Base-by-base conservation (phyloP, 1,140 invertebrate species). In the Pseudomyrmex gracilis region DNA sequence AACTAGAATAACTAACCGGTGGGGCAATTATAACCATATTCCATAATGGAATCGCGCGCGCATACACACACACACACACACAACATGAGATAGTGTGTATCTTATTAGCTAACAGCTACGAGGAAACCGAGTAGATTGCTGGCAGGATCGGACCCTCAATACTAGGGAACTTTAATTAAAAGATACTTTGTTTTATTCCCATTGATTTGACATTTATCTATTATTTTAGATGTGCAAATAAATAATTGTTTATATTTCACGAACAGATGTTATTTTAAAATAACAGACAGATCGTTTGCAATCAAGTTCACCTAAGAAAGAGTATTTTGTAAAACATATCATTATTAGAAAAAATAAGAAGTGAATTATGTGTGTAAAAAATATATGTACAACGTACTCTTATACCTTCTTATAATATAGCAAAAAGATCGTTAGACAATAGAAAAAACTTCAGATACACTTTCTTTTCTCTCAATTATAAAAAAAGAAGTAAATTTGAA, bases 41-140 rank as follows among this genome's bases (percentile, higher is more conserved):
- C 76, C 60, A 60, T 80, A 87, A 89, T 45, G 45, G 73, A 68
- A 64, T 17, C 68, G 80, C 76, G 67, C 84, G 34, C 34, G 34
- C 34, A 5, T 34, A 34, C 7, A 34, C 34, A 34, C 34, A 34
- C 34, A 34, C 34, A 34, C 34, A 34, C 5, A 34, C 5, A 34
- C 5, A 34, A 34, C 34, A 34, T 34, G 78, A 73, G 82, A 63
- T 83, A 71, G 47, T 58, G 51, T 68, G 82, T 82, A 87, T 87
- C 86, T 82, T 90, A 91, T 90, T 89, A 90, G 88, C 85, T 87
- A 89, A 90, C 55, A 86, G 55, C 73, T 43, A 63, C n/a, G n/a
- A 53, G 24, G 64, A 76, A 47, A 76, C 12, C 22, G 34, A 53
- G 24, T 64, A 17, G 20, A 63, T 74, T 63, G 58, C 58, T 12